Evolutionary conservation across 2,797 vertebrate genomes (phyloP).

Genomic region (Malacoctenus gilli): DNA sequence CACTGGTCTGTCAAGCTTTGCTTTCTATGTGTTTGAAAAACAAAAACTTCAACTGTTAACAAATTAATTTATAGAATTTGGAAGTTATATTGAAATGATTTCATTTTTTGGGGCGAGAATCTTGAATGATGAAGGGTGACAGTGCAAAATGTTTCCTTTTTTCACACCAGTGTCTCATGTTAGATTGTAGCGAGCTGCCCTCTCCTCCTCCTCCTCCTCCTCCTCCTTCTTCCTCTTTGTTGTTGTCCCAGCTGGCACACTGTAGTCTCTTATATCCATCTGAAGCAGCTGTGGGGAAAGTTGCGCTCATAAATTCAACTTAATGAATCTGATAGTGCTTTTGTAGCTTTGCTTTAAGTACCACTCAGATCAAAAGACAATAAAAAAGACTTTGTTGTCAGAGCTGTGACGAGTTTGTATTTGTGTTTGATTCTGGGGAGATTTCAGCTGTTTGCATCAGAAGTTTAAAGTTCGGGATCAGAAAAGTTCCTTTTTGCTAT

Average conservation of each 20-base stretch:
- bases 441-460: conserved; percentile 48
- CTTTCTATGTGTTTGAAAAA: too few species aligned
- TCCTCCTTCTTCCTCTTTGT: neutral
- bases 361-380: conserved; percentile 9
- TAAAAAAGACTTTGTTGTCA: conserved; percentile 30
- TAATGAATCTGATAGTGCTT: too few species aligned
- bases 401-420: too few species aligned
- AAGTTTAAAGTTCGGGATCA: neutral
- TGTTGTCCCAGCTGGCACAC: conserved; percentile 1
- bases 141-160: neutral
- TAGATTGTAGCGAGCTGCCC: conserved; percentile 2
- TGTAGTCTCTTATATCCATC: neutral
- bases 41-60: too few species aligned
- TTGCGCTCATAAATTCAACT: neutral
- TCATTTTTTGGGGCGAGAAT: too few species aligned
- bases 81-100: too few species aligned
- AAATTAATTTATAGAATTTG: too few species aligned
- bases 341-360: conserved; percentile 11
- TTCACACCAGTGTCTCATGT: neutral
- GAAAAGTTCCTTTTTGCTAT: too few species aligned
- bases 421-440: neutral
- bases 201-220: too few species aligned
- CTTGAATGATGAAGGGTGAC: neutral
- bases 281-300: neutral
- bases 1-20: too few species aligned